Evolutionary conservation across 1,140 invertebrate genomes (phyloP).

Genomic region (Radopholus similis): DNA sequence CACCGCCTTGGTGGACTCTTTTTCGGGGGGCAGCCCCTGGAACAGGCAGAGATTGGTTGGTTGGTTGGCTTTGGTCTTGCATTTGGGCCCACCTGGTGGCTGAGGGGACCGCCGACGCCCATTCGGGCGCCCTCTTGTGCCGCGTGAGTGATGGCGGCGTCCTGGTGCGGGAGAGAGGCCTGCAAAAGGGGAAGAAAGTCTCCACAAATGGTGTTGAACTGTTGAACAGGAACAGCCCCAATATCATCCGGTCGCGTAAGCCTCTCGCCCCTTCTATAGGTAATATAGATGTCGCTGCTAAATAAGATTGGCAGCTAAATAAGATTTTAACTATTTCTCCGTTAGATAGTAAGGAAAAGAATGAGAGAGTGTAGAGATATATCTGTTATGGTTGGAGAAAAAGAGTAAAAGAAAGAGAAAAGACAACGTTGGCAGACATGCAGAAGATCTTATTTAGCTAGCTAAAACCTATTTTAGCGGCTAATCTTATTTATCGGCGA

Average conservation of each 20-base stretch:
- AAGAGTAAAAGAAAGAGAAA: too few species aligned
- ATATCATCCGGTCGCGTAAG: neutral
- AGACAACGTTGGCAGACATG: too few species aligned
- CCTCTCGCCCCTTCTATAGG: too few species aligned
- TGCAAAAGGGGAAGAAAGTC: neutral
- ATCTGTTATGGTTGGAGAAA: too few species aligned
- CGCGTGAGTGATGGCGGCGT: constrained; percentile 5
- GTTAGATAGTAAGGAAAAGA: too few species aligned
- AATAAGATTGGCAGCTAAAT: neutral
- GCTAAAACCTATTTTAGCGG: too few species aligned
- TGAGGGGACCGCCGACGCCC: neutral
- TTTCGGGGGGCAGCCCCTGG: constrained; percentile 1
- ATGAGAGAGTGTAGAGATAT: too few species aligned
- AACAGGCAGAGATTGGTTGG: neutral
- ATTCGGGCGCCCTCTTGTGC: constrained; percentile 6
- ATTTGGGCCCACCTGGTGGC: too few species aligned
- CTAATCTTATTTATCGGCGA: too few species aligned
- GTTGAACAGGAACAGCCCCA: neutral
- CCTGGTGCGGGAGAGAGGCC: neutral
- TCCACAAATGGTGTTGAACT: neutral
- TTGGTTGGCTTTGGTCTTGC: too few species aligned
- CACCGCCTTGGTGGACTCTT: constrained; percentile 6
- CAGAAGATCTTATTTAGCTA: too few species aligned
- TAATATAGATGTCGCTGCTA: neutral
- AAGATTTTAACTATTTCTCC: too few species aligned